Evolutionary conservation across 2,113 vertebrate genomes (phyloP), one percentile per base, ranked within the genome.

Genomic region (Amblyornis subalaris): DNA sequence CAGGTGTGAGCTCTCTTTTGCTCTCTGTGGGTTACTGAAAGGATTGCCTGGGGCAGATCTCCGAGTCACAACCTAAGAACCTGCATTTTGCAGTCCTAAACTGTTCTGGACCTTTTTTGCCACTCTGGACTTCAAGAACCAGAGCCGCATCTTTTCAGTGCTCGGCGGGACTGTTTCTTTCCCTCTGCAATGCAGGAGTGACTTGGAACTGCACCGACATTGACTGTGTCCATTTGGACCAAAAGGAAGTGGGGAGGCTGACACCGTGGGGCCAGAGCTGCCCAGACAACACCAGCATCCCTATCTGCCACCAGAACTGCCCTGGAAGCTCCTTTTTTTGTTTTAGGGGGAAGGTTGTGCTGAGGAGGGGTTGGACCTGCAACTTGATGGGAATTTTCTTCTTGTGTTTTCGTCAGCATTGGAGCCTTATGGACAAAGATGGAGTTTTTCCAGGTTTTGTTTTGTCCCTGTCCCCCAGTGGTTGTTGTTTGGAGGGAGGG

Each of bases 1-100:
- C 12, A 12, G 9, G 4, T 28, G 23, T 0, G 1, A 55, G 28
- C 22, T 45, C 26, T 33, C 10, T 62, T 26, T 14, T 3, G 1
- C 10, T 54, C 18, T 18, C 22, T 54, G 19, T 47, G 48, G 13
- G 22, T 22, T 54, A 6, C 14, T 54, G 50, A 47, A 28, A 7
- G 19, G 11, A 24, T 19, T 65, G 14, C 19, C 42, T 55, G 24
- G 40, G 42, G 23, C n/a, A 55, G 15, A 12, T n/a, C 50, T 29
- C 70, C 4, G 6, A 55, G n/a, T 2, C 28, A 12, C 29, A 55
- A 7, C 24, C 19, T 24, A 5, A 48, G 70, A 65, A 85, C 15
- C 3, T 74, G 42, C 29, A 40, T 29, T 55, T 55, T 8, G 5
- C 29, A 48, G 15, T 13, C 60, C 1, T 1, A 74, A 74, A 24